Conservation (phyloP, 2,113 vertebrate genomes). For the Sitta europaea region DNA sequence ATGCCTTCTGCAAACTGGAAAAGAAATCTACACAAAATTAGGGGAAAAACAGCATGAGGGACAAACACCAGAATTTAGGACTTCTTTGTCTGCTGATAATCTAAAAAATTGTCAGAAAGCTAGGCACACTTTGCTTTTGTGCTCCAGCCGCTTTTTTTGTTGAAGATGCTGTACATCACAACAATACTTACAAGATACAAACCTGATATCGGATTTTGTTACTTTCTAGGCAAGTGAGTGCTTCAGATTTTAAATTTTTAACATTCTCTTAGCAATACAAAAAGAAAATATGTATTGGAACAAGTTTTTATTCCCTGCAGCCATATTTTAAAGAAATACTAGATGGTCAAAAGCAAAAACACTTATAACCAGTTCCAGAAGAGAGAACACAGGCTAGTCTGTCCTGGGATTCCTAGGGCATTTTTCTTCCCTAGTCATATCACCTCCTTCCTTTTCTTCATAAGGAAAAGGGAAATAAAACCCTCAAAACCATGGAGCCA, state of each 20-base stretch:
- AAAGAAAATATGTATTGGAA: neutral
- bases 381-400: neutral
- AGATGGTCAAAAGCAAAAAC: neutral
- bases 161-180: neutral
- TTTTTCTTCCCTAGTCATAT: neutral
- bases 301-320: neutral
- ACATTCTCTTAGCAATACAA: neutral
- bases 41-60: rapidly evolving
- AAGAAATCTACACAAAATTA: neutral
- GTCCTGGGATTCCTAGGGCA: neutral
- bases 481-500: neutral
- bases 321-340: neutral
- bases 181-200: neutral
- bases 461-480: neutral
- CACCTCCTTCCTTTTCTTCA: neutral
- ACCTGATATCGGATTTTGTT: neutral
- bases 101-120: neutral
- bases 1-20: neutral
- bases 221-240: neutral
- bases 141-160: neutral
- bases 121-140: neutral
- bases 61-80: neutral
- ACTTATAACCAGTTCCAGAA: neutral
- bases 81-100: neutral
- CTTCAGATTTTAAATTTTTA: neutral